Percentiles rank a stretch among this genome's conserved stretches.
Conservation (phyloP, 2,888 invertebrate species). For the Xestobium rufovillosum region DNA sequence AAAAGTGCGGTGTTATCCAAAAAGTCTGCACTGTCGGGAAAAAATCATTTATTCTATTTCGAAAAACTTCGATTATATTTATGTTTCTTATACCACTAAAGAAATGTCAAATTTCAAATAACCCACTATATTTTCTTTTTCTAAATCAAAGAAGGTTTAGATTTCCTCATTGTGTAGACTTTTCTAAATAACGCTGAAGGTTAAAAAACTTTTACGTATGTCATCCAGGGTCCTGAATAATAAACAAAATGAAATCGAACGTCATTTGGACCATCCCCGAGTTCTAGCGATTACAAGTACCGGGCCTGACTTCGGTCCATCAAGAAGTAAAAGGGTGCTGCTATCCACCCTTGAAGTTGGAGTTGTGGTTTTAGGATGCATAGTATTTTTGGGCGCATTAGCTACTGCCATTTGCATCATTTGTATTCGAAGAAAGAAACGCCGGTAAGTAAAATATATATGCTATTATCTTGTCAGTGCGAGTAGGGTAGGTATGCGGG, state of each 20-base stretch:
- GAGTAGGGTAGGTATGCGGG: too few species aligned
- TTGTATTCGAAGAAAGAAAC: constrained; percentile 54
- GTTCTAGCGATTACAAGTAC: constrained; percentile 57
- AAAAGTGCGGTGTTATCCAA: constrained; percentile 17
- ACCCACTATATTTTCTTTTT: too few species aligned
- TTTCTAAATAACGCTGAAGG: too few species aligned
- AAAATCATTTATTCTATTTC: background rate
- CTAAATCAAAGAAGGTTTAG: too few species aligned
- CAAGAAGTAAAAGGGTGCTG: constrained; percentile 40
- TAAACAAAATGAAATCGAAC: constrained; percentile 53
- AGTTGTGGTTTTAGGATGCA: constrained; percentile 70
- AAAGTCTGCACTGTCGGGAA: background rate
- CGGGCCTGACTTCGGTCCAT: constrained; percentile 37
- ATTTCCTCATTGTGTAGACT: too few species aligned
- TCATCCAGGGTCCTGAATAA: constrained; percentile 53
- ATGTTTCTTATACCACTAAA: too few species aligned
- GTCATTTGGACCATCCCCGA: constrained; percentile 54
- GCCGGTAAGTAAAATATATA: constrained; percentile 52
- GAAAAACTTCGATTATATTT: constrained; percentile 3
- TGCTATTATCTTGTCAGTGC: too few species aligned
- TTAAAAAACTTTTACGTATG: too few species aligned
- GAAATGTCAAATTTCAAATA: too few species aligned
- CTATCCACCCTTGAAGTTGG: constrained; percentile 71
- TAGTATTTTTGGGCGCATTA: constrained; percentile 74
- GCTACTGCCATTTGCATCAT: constrained; percentile 72